Percentiles rank a stretch among this genome's conserved stretches.
Conservation (phyloP, 2,113 vertebrate genomes). For the Gambusia holbrooki region DNA sequence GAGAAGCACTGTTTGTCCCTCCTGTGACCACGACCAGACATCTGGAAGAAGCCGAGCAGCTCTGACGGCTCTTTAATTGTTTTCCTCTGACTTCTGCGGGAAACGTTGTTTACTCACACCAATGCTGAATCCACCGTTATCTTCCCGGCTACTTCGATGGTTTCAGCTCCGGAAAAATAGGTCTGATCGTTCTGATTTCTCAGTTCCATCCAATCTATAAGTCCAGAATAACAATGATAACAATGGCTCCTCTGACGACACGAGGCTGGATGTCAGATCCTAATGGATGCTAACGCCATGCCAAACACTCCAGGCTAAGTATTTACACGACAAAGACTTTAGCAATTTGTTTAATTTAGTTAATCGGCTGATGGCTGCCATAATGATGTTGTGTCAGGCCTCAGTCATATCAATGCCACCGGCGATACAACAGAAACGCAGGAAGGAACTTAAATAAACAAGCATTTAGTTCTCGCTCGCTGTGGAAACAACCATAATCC, state of each 20-base stretch:
- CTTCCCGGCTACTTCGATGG: background rate
- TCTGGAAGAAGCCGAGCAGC: constrained; percentile 30
- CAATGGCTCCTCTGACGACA: constrained; percentile 21
- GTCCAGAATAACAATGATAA: constrained; percentile 38
- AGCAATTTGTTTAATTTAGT: constrained; percentile 74
- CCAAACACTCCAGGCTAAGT: constrained; percentile 43
- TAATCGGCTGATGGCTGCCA: constrained; percentile 69
- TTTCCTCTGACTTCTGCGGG: constrained; percentile 14
- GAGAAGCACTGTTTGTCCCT: constrained; percentile 35
- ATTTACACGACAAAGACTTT: constrained; percentile 66
- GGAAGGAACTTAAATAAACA: constrained; percentile 68
- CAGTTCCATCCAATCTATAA: constrained; percentile 14
- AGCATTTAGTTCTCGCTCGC: constrained; percentile 43
- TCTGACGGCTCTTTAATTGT: constrained; percentile 11
- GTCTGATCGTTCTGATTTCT: constrained; percentile 29
- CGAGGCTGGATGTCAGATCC: constrained; percentile 42
- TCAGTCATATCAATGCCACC: constrained; percentile 50
- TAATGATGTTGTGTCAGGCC: constrained; percentile 52
- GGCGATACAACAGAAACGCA: constrained; percentile 34
- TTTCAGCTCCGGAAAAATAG: constrained; percentile 11
- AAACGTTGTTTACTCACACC: background rate
- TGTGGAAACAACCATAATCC: constrained; percentile 50
- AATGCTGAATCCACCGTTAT: background rate
- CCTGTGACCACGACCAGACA: constrained; percentile 45
- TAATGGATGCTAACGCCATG: constrained; percentile 42